These are phyloP conservation scores for Callinectes sapidus DNA, from an alignment of 2,888 invertebrate species.

Conservation along the genomic window DNA sequence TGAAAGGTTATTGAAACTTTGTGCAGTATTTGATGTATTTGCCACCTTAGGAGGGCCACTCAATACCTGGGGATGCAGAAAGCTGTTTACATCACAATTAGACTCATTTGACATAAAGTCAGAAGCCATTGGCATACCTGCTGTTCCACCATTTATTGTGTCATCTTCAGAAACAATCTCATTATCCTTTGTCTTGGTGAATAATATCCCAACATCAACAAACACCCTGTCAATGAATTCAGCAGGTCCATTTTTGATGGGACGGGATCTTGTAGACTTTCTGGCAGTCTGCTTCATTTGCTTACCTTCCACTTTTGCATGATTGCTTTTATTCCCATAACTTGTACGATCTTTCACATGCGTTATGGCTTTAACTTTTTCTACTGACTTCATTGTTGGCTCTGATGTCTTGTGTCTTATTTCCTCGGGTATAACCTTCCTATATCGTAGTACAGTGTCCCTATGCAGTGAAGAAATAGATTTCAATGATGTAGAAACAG, in stretches of 20 bases:
- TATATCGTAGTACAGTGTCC: neutral
- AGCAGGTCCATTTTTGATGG: neutral
- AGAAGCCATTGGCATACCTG: neutral
- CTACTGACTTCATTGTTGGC: neutral
- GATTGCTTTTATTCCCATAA: neutral
- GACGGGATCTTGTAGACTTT: neutral
- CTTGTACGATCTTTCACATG: neutral
- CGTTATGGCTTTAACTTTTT: neutral
- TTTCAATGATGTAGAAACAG: neutral
- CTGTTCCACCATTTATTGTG: neutral
- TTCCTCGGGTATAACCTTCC: neutral
- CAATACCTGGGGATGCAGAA: neutral
- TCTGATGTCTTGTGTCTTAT: neutral
- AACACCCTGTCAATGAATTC: neutral
- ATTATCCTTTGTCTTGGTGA: neutral
- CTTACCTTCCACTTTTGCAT: neutral
- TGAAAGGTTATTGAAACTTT: neutral
- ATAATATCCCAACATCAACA: conserved; percentile 8
- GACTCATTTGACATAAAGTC: neutral
- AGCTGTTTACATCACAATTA: neutral
- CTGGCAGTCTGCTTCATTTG: neutral
- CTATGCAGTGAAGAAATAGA: neutral
- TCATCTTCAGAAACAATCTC: neutral
- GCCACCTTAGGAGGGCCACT: neutral
- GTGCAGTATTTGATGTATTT: neutral